phyloP scores from a whole-genome alignment of 2,113 vertebrate species.

The Condylura cristata region DNA sequence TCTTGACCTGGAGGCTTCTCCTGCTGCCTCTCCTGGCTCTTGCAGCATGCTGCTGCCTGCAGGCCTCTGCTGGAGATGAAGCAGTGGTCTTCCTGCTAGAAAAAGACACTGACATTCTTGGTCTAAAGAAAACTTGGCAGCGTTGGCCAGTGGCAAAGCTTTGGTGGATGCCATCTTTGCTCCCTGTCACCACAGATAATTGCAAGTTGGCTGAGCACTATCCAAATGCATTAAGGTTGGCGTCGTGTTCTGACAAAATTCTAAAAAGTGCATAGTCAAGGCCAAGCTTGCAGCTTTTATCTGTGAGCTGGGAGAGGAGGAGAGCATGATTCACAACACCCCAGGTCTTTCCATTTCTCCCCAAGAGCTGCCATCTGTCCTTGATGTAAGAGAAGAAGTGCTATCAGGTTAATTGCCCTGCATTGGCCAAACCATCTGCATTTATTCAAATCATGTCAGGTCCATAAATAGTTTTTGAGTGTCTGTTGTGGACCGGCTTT shows the following conservation, averaged over 20 bases:
- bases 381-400: neutral
- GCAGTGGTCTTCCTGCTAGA: neutral
- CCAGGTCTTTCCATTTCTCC: constrained; percentile 39
- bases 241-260: constrained; percentile 51
- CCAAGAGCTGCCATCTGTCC: constrained; percentile 25
- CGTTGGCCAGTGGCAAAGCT: neutral
- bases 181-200: constrained; percentile 16
- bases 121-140: neutral
- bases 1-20: neutral
- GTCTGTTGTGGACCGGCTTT: neutral
- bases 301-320: constrained; percentile 21
- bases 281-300: constrained; percentile 47
- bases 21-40: neutral
- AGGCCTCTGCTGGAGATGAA: neutral
- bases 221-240: constrained; percentile 25
- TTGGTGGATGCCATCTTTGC: neutral
- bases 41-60: neutral
- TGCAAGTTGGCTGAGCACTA: neutral
- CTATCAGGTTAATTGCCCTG: constrained; percentile 15
- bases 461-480: neutral
- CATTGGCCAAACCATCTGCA: constrained; percentile 18
- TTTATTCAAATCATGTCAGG: constrained; percentile 45
- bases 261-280: neutral
- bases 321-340: constrained; percentile 26
- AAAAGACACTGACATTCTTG: constrained; percentile 27